A percentile compares a stretch with the other conserved stretches of the same genome.
phyloP scores from a whole-genome alignment of 2,797 vertebrate genomes.

The Halcyon leucocephala region DNA sequence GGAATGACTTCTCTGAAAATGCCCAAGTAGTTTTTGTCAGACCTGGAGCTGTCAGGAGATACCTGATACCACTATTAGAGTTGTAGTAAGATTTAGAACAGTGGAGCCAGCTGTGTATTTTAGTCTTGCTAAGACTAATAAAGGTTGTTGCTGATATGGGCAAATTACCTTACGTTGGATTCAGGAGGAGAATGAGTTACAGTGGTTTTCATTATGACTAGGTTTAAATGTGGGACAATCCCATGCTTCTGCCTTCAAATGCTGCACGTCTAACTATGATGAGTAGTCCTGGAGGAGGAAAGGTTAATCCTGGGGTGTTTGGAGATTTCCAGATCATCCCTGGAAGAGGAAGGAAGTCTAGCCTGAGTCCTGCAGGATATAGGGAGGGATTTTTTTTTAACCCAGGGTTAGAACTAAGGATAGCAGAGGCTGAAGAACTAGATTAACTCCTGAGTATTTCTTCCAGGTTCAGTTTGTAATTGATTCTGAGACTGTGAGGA shows the following conservation, averaged over 20 bases:
- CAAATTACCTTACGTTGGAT: not conserved
- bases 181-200: not conserved
- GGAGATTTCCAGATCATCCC: not conserved
- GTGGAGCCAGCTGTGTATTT: not conserved
- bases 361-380: not conserved
- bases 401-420: not conserved
- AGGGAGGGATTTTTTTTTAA: not conserved
- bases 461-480: not conserved
- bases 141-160: not conserved
- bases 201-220: not conserved
- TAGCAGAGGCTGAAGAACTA: not conserved
- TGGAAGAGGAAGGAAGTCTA: not conserved
- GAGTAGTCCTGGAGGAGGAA: not conserved
- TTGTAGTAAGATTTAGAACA: not conserved
- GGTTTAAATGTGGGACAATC: not conserved
- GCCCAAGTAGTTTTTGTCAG: not conserved
- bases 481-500: not conserved
- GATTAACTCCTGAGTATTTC: not conserved
- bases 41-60: not conserved
- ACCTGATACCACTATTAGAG: not conserved
- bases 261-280: rapidly evolving
- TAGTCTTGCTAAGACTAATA: not conserved
- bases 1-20: not conserved
- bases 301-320: not conserved
- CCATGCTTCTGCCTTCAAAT: not conserved